These are phyloP conservation scores for Heliornis fulica DNA, from an alignment of 2,113 vertebrate species.

Conservation along the genomic window DNA sequence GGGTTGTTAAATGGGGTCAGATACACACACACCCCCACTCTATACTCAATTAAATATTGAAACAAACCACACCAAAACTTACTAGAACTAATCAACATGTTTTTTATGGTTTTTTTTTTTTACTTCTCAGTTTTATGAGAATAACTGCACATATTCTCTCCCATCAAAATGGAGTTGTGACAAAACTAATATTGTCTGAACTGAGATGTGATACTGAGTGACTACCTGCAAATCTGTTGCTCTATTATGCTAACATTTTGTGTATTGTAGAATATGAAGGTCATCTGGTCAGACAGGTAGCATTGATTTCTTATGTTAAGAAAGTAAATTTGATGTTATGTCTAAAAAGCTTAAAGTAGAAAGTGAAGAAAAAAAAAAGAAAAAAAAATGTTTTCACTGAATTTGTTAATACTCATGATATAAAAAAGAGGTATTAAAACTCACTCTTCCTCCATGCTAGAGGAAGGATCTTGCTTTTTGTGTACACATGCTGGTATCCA, in stretches of 20 bases:
- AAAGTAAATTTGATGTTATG: neutral
- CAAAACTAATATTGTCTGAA: neutral
- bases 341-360: neutral
- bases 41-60: neutral
- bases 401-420: neutral
- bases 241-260: neutral
- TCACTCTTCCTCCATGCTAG: accelerated
- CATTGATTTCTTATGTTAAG: neutral
- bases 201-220: neutral
- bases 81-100: neutral
- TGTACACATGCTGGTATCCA: neutral
- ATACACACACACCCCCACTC: neutral
- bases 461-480: neutral
- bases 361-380: neutral
- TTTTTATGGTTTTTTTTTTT: neutral
- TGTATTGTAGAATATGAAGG: neutral
- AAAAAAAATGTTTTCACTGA: neutral
- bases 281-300: neutral
- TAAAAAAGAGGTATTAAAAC: neutral
- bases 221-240: neutral
- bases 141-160: neutral
- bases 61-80: neutral
- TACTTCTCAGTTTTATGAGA: neutral
- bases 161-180: neutral
- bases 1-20: neutral